These are phyloP conservation scores for Rhabditoides inermis DNA, from an alignment of 2,888 invertebrate species.

Conservation along the genomic window DNA sequence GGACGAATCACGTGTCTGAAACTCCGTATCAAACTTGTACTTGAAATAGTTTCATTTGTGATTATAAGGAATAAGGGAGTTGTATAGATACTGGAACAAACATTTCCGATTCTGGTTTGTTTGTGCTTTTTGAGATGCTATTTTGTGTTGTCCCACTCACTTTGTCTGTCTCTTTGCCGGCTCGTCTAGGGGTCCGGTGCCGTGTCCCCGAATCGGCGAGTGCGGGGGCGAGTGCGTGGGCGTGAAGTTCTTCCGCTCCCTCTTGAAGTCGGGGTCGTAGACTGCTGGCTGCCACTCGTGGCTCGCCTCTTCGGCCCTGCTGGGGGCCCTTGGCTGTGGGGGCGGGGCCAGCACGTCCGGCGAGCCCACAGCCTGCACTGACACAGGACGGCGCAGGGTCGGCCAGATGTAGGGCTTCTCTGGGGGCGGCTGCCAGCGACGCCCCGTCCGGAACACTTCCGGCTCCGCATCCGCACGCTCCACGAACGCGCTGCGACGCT, in stretches of 20 bases:
- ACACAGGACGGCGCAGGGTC: slow-evolving; percentile 25
- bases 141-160: slow-evolving; percentile 28
- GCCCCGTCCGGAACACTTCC: slow-evolving; percentile 39
- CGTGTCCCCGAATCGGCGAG: slow-evolving; percentile 32
- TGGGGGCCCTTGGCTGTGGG: slow-evolving; percentile 6
- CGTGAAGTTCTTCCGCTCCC: slow-evolving; percentile 51
- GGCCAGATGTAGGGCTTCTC: slow-evolving; percentile 48
- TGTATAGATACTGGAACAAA: not conserved
- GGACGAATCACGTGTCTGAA: slow-evolving; percentile 20
- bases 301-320: slow-evolving; percentile 28
- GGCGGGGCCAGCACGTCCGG: not conserved
- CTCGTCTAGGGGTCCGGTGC: slow-evolving; percentile 42
- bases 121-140: not conserved
- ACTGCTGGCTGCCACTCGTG: slow-evolving; percentile 48
- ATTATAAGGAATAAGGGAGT: not conserved
- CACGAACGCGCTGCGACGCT: slow-evolving; percentile 47
- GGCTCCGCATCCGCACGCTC: slow-evolving; percentile 39
- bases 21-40: not conserved
- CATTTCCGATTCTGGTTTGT: not conserved
- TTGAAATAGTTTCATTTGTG: not conserved
- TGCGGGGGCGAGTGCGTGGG: slow-evolving; percentile 45
- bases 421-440: slow-evolving; percentile 52
- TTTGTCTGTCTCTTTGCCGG: slow-evolving; percentile 42
- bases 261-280: slow-evolving; percentile 43
- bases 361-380: slow-evolving; percentile 25